Base-by-base conservation (phyloP, 2,113 vertebrate genomes). In the Chaenocephalus aceratus region DNA sequence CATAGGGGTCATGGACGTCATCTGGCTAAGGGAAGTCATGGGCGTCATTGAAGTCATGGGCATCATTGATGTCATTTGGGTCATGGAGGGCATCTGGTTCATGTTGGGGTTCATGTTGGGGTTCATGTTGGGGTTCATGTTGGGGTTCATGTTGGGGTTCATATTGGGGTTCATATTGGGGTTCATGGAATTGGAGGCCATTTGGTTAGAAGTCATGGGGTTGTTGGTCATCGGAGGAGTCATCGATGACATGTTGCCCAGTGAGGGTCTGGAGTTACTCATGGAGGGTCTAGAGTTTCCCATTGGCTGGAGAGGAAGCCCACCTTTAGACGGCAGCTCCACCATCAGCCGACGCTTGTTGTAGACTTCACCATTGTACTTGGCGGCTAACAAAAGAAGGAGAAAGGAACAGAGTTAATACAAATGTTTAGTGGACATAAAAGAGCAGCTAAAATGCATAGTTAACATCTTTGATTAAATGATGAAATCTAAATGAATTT, bases 341-440 rank as follows among this genome's bases (percentile, higher is more conserved):
- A 97, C 96, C 91, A 99, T 95, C 59, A 98, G 96, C 0, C 96
- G 95, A 1, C 96, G 96, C 72, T 99, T 99, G 93, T 98, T 99
- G 92, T 98, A 98, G 93, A 97, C 95, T 88, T 99, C 98, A 0
- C 98, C 97, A 0, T 96, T 98, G 86, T 96, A 97, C 89, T 98
- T 99, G 91, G 98, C 97, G 13, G 98, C 98, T 99, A 26, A 74
- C 58, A 30, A 75, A 61, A 73, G 23, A 78, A 48, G 75, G 75
- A 89, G 7, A 86, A 23, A 80, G 46, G 72, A 30, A 82, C 2
- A 75, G 48, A 30, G 58, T 6, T 56, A 51, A 74, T 70, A 18
- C 70, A n/a, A 49, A 80, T 58, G 46, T 52, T 34, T 44, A 44
- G 34, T 61, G 53, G 52, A 74, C 13, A 68, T 11, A 2, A 68